A percentile compares a stretch with the other conserved stretches of the same genome.
Evolutionary conservation across 2,797 vertebrate species (phyloP).

Genomic region (Gadopsis marmoratus): DNA sequence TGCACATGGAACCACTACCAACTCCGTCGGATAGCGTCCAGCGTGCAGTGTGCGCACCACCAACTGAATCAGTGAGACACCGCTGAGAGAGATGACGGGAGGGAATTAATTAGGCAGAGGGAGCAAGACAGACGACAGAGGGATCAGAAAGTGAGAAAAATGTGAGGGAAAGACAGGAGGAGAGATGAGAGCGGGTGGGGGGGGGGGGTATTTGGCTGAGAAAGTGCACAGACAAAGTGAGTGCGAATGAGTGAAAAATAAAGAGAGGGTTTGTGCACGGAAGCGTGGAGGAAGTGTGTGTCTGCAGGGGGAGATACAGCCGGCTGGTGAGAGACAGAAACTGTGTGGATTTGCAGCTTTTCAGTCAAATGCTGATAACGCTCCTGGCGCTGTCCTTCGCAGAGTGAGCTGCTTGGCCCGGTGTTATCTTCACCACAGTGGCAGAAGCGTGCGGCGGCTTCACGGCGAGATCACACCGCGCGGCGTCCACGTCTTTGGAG

Average conservation of each 20-base stretch:
- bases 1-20: slow-evolving; percentile 17
- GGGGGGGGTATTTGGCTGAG: slow-evolving; percentile 26
- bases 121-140: background rate
- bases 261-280: slow-evolving; percentile 16
- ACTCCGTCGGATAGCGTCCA: slow-evolving; percentile 14
- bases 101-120: slow-evolving; percentile 61
- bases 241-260: slow-evolving; percentile 22
- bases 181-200: slow-evolving; percentile 3
- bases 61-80: slow-evolving; percentile 60
- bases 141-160: slow-evolving; percentile 28
- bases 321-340: slow-evolving; percentile 17
- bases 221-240: slow-evolving; percentile 12
- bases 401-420: background rate
- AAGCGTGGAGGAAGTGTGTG: slow-evolving; percentile 25
- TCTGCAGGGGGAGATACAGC: slow-evolving; percentile 57
- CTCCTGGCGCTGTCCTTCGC: slow-evolving; percentile 29
- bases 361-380: slow-evolving; percentile 14
- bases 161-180: slow-evolving; percentile 17
- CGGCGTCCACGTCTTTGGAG: too few relatives aligned
- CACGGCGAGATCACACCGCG: background rate
- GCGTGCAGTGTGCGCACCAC: slow-evolving; percentile 15
- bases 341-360: slow-evolving; percentile 51
- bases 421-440: background rate
- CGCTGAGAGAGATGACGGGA: slow-evolving; percentile 52
- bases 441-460: too few relatives aligned